A percentile compares a stretch with the other conserved stretches of the same genome.
Conservation (phyloP, 92 coral and sea anemone genomes). For the Zoanthus sociatus region DNA sequence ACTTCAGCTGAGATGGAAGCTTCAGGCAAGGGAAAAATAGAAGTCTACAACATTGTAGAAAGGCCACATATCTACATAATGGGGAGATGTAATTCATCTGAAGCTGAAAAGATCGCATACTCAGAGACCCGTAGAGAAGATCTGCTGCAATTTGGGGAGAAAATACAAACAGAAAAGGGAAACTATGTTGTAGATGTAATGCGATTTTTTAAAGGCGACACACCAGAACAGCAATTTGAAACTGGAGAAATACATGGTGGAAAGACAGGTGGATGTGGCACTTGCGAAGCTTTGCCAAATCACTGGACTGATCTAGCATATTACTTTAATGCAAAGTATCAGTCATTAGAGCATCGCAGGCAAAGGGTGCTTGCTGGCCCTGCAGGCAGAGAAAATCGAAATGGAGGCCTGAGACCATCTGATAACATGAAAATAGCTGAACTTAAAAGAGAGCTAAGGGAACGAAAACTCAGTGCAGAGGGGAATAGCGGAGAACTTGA, state of each 20-base stretch:
- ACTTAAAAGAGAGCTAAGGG: constrained; percentile 11
- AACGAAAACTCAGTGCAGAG: not conserved
- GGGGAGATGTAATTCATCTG: constrained; percentile 57
- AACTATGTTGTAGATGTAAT: constrained; percentile 31
- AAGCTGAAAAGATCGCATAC: constrained; percentile 54
- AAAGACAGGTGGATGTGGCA: constrained; percentile 41
- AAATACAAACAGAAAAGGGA: constrained; percentile 14
- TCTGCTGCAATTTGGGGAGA: constrained; percentile 15
- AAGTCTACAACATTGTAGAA: constrained; percentile 54
- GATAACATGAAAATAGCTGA: constrained; percentile 9
- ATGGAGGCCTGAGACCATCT: constrained; percentile 44
- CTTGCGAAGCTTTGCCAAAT: constrained; percentile 26
- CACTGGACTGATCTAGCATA: constrained; percentile 31
- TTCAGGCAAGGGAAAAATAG: not conserved
- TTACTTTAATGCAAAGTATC: constrained; percentile 19
- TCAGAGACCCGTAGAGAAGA: constrained; percentile 47
- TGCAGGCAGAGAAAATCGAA: constrained; percentile 28
- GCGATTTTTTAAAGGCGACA: constrained; percentile 45
- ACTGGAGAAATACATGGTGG: constrained; percentile 55
- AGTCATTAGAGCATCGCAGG: not conserved
- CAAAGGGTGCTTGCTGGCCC: constrained; percentile 40
- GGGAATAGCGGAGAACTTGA: constrained; percentile 9
- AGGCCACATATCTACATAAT: constrained; percentile 53
- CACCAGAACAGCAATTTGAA: constrained; percentile 54
- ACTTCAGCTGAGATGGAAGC: constrained; percentile 32